Percentiles rank a stretch among this genome's conserved stretches.
phyloP scores from a whole-genome alignment of 2,888 invertebrate species.

The Plagodis pulveraria region DNA sequence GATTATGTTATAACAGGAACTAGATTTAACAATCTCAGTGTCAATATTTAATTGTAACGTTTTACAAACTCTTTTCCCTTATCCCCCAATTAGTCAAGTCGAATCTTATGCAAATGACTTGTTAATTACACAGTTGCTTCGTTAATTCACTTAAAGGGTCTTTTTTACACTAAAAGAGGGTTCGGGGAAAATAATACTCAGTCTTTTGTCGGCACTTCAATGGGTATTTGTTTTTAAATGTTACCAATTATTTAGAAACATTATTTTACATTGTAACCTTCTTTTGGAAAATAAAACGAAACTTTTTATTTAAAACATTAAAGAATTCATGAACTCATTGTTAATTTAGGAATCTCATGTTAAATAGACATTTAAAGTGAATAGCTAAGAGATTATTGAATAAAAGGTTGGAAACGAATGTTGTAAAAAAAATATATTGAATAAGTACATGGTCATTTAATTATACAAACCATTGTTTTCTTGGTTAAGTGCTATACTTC shows the following conservation, averaged over 20 bases:
- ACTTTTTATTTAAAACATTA: no score
- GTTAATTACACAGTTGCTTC: constrained; percentile 57
- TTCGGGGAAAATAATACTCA: constrained; percentile 17
- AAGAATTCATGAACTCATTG: no score
- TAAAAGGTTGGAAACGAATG: no score
- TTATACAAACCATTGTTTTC: no score
- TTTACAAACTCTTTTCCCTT: constrained; percentile 39
- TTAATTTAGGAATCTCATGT: no score
- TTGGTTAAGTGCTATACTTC: no score
- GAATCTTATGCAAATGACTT: constrained; percentile 69
- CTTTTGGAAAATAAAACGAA: neutral
- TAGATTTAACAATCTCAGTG: constrained; percentile 11
- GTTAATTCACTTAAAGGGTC: constrained; percentile 56
- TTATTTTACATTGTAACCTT: constrained; percentile 5
- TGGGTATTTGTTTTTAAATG: constrained; percentile 13
- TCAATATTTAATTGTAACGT: constrained; percentile 4
- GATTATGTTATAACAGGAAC: no score
- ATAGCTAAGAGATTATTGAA: no score
- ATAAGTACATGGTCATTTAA: no score
- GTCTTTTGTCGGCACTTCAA: constrained; percentile 14
- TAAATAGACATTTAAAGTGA: no score
- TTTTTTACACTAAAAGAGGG: constrained; percentile 19
- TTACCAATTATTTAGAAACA: neutral
- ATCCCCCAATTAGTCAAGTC: constrained; percentile 62
- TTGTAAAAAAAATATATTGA: no score